A percentile compares a stretch with the other conserved stretches of the same genome.
Conservation (phyloP, 1,140 invertebrate species). For the Hylaeus volcanicus region DNA sequence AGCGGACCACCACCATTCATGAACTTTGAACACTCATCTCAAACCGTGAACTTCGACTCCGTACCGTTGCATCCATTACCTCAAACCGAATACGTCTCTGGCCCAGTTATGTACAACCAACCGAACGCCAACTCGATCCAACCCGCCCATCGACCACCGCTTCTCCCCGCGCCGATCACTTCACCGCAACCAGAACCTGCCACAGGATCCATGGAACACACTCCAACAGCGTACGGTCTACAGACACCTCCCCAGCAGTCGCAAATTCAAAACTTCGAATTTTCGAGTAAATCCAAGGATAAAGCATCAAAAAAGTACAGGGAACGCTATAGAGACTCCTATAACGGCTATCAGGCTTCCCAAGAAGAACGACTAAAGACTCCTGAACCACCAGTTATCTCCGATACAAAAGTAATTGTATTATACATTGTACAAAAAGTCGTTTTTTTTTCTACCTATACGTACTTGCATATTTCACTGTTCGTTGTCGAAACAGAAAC, state of each 20-base stretch:
- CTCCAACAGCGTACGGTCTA: constrained; percentile 35
- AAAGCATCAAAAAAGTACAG: constrained; percentile 35
- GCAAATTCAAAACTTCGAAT: constrained; percentile 36
- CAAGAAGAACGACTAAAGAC: constrained; percentile 75
- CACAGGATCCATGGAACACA: constrained; percentile 50
- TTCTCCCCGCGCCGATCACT: constrained; percentile 53
- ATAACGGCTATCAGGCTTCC: constrained; percentile 55
- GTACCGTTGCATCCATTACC: constrained; percentile 49
- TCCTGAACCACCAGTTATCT: constrained; percentile 79
- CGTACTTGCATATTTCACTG: not conserved
- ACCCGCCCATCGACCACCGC: constrained; percentile 22
- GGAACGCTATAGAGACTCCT: constrained; percentile 48
- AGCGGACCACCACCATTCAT: constrained; percentile 60
- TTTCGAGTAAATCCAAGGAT: constrained; percentile 34
- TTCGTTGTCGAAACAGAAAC: constrained; percentile 10
- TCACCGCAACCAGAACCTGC: constrained; percentile 76
- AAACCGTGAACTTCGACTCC: constrained; percentile 69
- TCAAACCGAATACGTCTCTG: constrained; percentile 65
- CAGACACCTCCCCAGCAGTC: constrained; percentile 24
- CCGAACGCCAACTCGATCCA: constrained; percentile 51
- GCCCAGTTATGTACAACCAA: constrained; percentile 71
- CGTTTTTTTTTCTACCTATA: constrained; percentile 19
- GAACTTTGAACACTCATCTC: constrained; percentile 64
- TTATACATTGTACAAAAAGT: constrained; percentile 39
- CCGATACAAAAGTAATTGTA: constrained; percentile 76